phyloP scores from a whole-genome alignment of 2,797 vertebrate genomes.

The Lithobates sylvaticus region DNA sequence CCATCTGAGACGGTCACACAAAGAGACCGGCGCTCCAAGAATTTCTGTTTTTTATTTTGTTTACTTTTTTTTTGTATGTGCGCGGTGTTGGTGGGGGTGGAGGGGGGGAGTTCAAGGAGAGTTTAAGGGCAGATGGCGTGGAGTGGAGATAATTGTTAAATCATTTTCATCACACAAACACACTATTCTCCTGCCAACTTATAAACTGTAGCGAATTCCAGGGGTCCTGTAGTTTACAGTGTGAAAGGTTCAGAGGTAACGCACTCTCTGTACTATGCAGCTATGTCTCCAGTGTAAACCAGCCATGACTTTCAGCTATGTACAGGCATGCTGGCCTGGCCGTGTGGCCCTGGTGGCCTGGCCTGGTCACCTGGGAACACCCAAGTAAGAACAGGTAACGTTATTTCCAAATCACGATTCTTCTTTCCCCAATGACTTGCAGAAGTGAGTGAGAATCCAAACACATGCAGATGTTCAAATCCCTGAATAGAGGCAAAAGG shows the following conservation, averaged over 20 bases:
- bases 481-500: too few species aligned
- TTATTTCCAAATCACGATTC: too few species aligned
- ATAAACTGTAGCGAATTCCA: slow-evolving; percentile 59
- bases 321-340: too few species aligned
- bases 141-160: slow-evolving; percentile 61
- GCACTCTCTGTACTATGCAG: slow-evolving; percentile 3
- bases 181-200: slow-evolving; percentile 59
- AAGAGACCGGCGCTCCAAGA: slow-evolving; percentile 19
- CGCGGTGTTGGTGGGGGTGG: not conserved
- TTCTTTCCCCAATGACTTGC: too few species aligned
- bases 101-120: slow-evolving; percentile 63
- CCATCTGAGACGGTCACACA: slow-evolving; percentile 16
- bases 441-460: too few species aligned
- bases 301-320: too few species aligned
- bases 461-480: too few species aligned
- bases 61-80: slow-evolving; percentile 9
- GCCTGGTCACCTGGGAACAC: too few species aligned
- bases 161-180: slow-evolving; percentile 66
- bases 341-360: too few species aligned
- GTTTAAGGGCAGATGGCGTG: slow-evolving; percentile 60
- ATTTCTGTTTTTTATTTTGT: slow-evolving; percentile 54
- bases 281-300: not conserved
- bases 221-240: slow-evolving; percentile 13
- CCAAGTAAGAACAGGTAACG: too few species aligned
- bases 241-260: slow-evolving; percentile 47